Evolutionary conservation across 2,113 vertebrate species (phyloP).

Genomic region (Xyliphius kryptos): DNA sequence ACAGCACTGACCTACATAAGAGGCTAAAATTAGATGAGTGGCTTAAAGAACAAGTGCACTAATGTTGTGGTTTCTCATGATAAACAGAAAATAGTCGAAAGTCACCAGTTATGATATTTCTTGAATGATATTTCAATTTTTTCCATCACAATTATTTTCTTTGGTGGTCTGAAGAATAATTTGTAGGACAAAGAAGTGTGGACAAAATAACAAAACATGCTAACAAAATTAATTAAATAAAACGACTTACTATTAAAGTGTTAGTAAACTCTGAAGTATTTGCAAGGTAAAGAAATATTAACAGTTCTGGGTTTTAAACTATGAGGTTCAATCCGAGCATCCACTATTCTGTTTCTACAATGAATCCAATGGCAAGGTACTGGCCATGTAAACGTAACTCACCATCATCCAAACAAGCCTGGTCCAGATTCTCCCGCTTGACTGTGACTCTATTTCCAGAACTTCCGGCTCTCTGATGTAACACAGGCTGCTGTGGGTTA

Average conservation of each 20-base stretch:
- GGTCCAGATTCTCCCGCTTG: constrained; percentile 88
- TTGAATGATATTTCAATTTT: neutral
- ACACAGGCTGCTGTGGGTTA: constrained; percentile 45
- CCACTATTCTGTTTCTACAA: neutral
- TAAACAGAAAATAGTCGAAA: neutral
- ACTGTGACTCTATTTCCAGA: constrained; percentile 68
- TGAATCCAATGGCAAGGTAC: neutral
- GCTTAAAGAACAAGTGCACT: constrained; percentile 22
- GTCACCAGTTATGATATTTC: neutral
- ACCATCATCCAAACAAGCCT: constrained; percentile 91
- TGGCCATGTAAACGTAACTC: constrained; percentile 33
- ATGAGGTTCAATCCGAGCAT: neutral
- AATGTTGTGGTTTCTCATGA: neutral
- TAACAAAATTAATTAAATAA: constrained; percentile 1
- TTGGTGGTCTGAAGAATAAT: neutral
- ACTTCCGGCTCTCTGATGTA: constrained; percentile 63
- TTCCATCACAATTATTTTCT: neutral
- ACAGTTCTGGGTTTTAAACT: neutral
- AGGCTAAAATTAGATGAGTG: constrained; percentile 1
- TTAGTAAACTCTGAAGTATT: neutral
- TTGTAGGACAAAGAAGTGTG: too few species aligned
- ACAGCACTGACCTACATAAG: constrained; percentile 44
- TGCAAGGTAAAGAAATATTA: neutral
- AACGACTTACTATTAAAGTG: neutral
- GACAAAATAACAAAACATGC: too few species aligned